Conservation (phyloP, 2,888 invertebrate genomes). For the Ceriagrion tenellum region DNA sequence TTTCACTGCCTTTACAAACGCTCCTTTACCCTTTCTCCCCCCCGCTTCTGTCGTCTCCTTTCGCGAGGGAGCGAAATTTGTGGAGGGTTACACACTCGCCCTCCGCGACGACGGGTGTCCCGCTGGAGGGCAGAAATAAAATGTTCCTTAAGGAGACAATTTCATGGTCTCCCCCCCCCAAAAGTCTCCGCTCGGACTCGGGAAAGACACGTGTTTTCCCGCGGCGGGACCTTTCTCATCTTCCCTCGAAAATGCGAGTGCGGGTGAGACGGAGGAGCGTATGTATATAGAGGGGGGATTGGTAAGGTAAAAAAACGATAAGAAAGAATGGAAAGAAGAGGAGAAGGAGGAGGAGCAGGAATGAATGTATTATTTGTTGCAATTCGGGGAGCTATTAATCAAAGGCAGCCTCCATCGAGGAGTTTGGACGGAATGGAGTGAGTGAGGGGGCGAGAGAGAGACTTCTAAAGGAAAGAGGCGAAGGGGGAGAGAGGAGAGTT, state of each 20-base stretch:
- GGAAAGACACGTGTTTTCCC: not conserved
- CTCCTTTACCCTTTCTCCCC: too few relatives aligned
- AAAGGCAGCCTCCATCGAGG: not conserved
- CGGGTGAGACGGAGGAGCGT: not conserved
- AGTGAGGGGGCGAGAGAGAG: not conserved
- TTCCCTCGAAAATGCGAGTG: not conserved
- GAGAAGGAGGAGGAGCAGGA: not conserved
- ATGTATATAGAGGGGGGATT: too few relatives aligned
- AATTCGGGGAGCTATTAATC: conserved; percentile 35
- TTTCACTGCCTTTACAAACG: not conserved
- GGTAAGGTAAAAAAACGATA: too few relatives aligned
- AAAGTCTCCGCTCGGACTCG: not conserved
- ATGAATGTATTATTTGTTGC: conserved; percentile 7
- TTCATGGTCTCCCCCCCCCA: not conserved
- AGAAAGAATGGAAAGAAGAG: not conserved
- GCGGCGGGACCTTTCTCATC: not conserved
- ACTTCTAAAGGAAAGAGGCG: too few relatives aligned
- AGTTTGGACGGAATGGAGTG: not conserved
- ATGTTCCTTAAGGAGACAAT: not conserved
- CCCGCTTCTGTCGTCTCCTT: not conserved
- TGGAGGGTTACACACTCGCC: not conserved
- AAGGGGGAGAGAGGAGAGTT: not conserved
- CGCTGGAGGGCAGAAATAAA: not conserved
- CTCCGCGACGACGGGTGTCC: not conserved
- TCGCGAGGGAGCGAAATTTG: not conserved